Base-by-base conservation (phyloP, 2,888 invertebrate species). In the Sicus ferrugineus region DNA sequence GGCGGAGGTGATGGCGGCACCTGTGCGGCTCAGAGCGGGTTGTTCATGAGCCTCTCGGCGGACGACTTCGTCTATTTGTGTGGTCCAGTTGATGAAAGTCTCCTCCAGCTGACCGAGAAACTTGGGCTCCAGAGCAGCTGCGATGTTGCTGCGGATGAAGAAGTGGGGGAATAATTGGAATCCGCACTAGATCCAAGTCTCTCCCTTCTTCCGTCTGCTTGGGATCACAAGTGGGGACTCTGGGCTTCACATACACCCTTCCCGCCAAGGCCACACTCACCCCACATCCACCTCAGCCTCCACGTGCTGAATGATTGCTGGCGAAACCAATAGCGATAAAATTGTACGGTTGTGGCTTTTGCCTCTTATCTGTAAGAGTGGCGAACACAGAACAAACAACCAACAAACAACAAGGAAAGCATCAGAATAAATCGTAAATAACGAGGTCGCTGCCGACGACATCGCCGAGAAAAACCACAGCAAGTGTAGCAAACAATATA, bases 341-440 rank as follows among this genome's bases (percentile, higher is more conserved):
- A 96, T 88, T 1, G 95, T 96, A 86, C 95, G 93, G 76, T 95
- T 95, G 74, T 90, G 89, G 86, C 96, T 91, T 83, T 95, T 94
- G 19, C 96, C 96, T 84, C 82, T 83, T 77, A 85, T 82, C 84
- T 85, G 77, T 75, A 75, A 78, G 42, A 67, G 34, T 7, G 9
- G 48, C 16, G 16, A 62, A 62, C 11, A 58, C 26, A 42, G 14
- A 62, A 62, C 50, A 65, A 65, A 46, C n/a, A 26, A 46, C 23
- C 42, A 21, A 56, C 31, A 63, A 31, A 21, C 26, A 68, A 23
- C 56, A 2, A 4, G n/a, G 46, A 14, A 28, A 50, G 31, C 3
- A 19, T n/a, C 30, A 38, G 50, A 34, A 28, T 4, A 28, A n/a
- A n/a, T n/a, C n/a, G n/a, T n/a, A n/a, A n/a, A n/a, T n/a, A n/a